Evolutionary conservation across 2,888 invertebrate genomes (phyloP).

Genomic region (Monochamus alternatus): DNA sequence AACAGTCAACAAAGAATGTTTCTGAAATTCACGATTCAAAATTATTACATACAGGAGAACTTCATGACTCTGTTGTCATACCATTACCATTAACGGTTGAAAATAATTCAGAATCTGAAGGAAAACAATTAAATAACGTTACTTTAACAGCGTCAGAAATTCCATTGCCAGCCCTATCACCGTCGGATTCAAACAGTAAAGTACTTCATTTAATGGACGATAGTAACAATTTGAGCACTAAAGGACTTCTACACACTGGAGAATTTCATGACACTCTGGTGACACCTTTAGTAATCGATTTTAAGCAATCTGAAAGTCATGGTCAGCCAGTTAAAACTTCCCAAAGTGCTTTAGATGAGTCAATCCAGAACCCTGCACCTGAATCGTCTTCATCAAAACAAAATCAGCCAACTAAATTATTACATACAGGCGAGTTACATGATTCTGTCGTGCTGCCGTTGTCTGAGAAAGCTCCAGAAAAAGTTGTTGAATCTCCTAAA

Average conservation of each 20-base stretch:
- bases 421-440: slow-evolving; percentile 71
- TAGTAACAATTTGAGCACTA: slow-evolving; percentile 2
- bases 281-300: slow-evolving; percentile 36
- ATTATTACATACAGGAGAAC: slow-evolving; percentile 69
- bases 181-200: not conserved
- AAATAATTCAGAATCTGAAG: slow-evolving; percentile 32
- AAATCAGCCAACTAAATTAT: slow-evolving; percentile 44
- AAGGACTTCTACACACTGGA: slow-evolving; percentile 70
- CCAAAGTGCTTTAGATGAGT: not conserved
- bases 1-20: not conserved
- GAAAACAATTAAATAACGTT: not conserved
- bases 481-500: not conserved
- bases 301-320: not conserved
- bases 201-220: not conserved
- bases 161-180: not conserved
- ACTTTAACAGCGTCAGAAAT: not conserved
- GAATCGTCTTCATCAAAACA: not conserved
- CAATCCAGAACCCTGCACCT: not conserved
- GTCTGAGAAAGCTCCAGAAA: slow-evolving; percentile 3
- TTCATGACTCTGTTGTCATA: slow-evolving; percentile 70
- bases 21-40: slow-evolving; percentile 15
- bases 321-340: not conserved
- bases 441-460: slow-evolving; percentile 65
- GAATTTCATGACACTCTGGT: slow-evolving; percentile 73
- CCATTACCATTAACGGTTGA: slow-evolving; percentile 37